phyloP scores from a whole-genome alignment of 2,888 invertebrate genomes.

The Coelopa pilipes region DNA sequence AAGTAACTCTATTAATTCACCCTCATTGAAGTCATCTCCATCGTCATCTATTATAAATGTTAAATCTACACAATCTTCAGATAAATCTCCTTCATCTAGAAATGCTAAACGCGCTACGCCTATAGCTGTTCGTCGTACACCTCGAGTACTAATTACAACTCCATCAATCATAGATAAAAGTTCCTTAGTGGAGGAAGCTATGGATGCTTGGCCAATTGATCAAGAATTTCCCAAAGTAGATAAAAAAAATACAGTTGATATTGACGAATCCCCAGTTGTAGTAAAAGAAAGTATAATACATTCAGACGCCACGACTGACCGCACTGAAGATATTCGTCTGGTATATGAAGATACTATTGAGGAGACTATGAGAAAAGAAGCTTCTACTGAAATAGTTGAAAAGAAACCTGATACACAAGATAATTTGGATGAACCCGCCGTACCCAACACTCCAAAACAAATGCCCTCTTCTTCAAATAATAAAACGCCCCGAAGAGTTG shows the following conservation, averaged over 20 bases:
- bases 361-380: conserved; percentile 37
- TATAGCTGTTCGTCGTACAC: conserved; percentile 63
- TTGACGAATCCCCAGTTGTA: neutral
- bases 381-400: neutral
- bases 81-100: conserved; percentile 24
- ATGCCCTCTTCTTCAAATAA: conserved; percentile 46
- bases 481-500: conserved; percentile 76
- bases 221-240: conserved; percentile 25
- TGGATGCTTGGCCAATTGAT: conserved; percentile 58
- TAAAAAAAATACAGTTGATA: conserved; percentile 23
- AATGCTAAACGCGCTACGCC: conserved; percentile 54
- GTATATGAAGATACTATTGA: conserved; percentile 71
- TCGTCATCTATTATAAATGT: neutral
- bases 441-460: conserved; percentile 48
- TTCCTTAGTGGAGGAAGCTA: conserved; percentile 57
- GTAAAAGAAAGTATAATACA: neutral
- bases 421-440: conserved; percentile 12
- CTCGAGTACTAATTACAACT: conserved; percentile 52
- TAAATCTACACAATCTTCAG: conserved; percentile 18
- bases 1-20: conserved; percentile 35
- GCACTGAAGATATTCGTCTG: conserved; percentile 71
- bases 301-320: conserved; percentile 51
- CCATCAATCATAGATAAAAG: conserved; percentile 39
- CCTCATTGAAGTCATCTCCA: neutral
- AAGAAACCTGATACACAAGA: neutral